phyloP scores from a whole-genome alignment of 2,888 invertebrate species.

The Aradus depressus region DNA sequence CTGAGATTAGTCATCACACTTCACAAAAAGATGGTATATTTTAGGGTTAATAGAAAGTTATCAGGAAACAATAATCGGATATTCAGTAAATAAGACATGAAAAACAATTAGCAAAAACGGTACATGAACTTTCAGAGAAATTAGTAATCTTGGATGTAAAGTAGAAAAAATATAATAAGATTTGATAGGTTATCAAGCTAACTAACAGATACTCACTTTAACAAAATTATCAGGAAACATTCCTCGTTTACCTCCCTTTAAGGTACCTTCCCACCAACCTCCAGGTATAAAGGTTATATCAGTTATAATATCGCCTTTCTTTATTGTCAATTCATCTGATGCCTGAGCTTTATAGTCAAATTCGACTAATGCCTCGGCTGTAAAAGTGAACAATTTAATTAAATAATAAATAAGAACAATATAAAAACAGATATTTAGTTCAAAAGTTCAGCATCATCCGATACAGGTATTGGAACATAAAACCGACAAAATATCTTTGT shows the following conservation, averaged over 20 bases:
- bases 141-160: too few species aligned
- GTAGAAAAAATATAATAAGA: too few species aligned
- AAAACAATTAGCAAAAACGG: too few species aligned
- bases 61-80: too few species aligned
- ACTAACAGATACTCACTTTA: slow-evolving; percentile 40
- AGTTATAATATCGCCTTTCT: slow-evolving; percentile 76
- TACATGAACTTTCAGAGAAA: too few species aligned
- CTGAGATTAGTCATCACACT: too few species aligned
- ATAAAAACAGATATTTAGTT: slow-evolving; percentile 2
- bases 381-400: slow-evolving; percentile 29
- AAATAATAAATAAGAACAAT: not conserved
- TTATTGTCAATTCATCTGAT: slow-evolving; percentile 80
- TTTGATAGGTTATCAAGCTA: too few species aligned
- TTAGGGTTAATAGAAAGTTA: too few species aligned
- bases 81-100: too few species aligned
- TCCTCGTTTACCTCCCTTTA: slow-evolving; percentile 68
- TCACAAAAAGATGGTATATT: too few species aligned
- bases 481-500: not conserved
- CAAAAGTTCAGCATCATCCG: not conserved
- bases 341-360: slow-evolving; percentile 78
- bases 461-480: not conserved
- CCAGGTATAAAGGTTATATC: slow-evolving; percentile 78
- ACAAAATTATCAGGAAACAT: slow-evolving; percentile 98
- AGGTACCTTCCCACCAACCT: slow-evolving; percentile 97
- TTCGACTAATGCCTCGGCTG: slow-evolving; percentile 74